Percentiles rank a stretch among this genome's conserved stretches.
These are phyloP conservation scores for Heliconius aoede DNA, from an alignment of 2,888 invertebrate species.

Conservation along the genomic window DNA sequence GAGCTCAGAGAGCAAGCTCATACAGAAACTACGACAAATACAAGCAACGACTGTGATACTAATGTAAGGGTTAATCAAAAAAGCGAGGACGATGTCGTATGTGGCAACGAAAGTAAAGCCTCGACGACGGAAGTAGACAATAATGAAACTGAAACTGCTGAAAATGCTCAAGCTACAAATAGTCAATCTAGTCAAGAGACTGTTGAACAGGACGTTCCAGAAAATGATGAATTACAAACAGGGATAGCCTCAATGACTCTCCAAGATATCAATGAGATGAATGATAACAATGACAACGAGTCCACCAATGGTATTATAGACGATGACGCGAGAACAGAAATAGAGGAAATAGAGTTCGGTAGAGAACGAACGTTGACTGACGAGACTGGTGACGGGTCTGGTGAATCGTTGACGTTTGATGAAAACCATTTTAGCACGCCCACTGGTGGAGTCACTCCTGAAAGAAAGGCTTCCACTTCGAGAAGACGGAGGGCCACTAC, in stretches of 20 bases:
- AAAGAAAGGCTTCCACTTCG: constrained; percentile 53
- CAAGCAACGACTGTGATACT: constrained; percentile 80
- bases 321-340: constrained; percentile 49
- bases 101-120: constrained; percentile 62
- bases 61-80: constrained; percentile 72
- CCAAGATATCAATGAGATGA: background rate
- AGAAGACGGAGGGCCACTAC: constrained; percentile 59
- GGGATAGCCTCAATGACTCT: constrained; percentile 45
- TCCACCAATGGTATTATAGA: constrained; percentile 41
- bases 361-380: constrained; percentile 45
- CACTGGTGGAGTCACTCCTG: constrained; percentile 66
- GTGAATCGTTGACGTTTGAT: constrained; percentile 72
- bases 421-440: constrained; percentile 82
- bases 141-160: constrained; percentile 45
- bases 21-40: constrained; percentile 74
- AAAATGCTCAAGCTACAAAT: constrained; percentile 62
- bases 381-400: constrained; percentile 51
- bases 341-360: constrained; percentile 46
- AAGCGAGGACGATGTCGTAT: constrained; percentile 80
- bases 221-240: constrained; percentile 41
- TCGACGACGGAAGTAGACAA: constrained; percentile 41
- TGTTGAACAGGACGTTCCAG: constrained; percentile 45
- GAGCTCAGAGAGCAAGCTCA: constrained; percentile 51
- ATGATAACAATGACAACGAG: constrained; percentile 41
- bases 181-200: constrained; percentile 49